phyloP scores from a whole-genome alignment of 2,113 vertebrate genomes.

The Gasterosteus aculeatus region DNA sequence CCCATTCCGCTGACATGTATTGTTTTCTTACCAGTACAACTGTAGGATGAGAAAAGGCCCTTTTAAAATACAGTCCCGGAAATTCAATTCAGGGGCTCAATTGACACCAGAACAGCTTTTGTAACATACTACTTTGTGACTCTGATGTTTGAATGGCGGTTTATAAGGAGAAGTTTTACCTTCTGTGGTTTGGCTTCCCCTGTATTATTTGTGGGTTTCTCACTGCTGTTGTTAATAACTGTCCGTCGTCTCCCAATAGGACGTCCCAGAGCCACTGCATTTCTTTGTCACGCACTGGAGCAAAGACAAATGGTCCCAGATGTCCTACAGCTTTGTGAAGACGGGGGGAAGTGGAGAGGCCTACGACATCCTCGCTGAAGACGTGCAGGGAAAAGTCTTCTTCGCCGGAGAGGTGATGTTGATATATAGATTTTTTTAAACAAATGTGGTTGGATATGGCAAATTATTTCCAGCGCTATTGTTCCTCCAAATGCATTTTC shows the following conservation, averaged over 20 bases:
- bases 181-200: neutral
- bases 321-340: constrained; percentile 98
- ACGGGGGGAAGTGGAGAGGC: constrained; percentile 95
- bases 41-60: neutral
- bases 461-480: neutral
- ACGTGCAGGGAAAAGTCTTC: constrained; percentile 92
- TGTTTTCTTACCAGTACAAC: neutral
- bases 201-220: neutral
- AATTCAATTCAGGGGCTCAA: neutral
- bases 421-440: neutral
- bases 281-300: constrained; percentile 94
- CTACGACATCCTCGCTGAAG: constrained; percentile 94
- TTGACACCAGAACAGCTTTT: neutral
- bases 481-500: neutral
- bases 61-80: neutral
- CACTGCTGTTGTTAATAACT: neutral
- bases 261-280: constrained; percentile 90
- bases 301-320: constrained; percentile 93
- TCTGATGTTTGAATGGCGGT: neutral
- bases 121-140: neutral
- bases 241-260: constrained; percentile 71
- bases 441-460: neutral
- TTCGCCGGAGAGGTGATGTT: constrained; percentile 92
- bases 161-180: neutral
- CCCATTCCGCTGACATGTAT: neutral